Evolutionary conservation across 2,888 invertebrate species (phyloP).

Genomic region (Drosophila anomalipes): DNA sequence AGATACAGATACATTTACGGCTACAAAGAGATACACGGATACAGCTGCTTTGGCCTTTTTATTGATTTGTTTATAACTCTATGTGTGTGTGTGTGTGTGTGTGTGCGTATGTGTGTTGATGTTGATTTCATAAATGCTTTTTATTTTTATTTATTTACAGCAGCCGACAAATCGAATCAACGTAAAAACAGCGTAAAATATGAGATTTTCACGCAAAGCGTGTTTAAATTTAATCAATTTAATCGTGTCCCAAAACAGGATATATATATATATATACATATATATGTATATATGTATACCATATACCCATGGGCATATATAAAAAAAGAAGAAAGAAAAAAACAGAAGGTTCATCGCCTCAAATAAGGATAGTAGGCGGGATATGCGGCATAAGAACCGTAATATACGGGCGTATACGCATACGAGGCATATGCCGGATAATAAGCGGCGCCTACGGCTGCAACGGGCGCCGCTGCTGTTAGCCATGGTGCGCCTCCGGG

Average conservation of each 20-base stretch:
- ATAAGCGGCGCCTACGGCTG: slow-evolving; percentile 53
- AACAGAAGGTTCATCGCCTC: slow-evolving; percentile 55
- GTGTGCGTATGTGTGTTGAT: slow-evolving; percentile 36
- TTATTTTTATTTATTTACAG: slow-evolving; percentile 55
- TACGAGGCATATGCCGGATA: slow-evolving; percentile 74
- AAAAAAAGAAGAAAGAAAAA: slow-evolving; percentile 10
- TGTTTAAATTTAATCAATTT: slow-evolving; percentile 54
- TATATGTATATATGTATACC: not conserved
- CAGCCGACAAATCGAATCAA: slow-evolving; percentile 59
- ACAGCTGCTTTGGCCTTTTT: slow-evolving; percentile 47
- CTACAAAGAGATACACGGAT: slow-evolving; percentile 30
- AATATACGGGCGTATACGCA: slow-evolving; percentile 69
- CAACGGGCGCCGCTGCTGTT: slow-evolving; percentile 29
- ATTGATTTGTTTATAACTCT: slow-evolving; percentile 70
- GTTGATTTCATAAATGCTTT: slow-evolving; percentile 70
- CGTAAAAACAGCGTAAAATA: slow-evolving; percentile 40
- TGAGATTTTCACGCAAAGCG: slow-evolving; percentile 38
- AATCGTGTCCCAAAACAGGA: slow-evolving; percentile 11
- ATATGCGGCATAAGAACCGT: slow-evolving; percentile 73
- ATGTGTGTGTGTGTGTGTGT: slow-evolving; percentile 13
- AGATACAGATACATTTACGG: slow-evolving; percentile 14
- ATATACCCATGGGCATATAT: not conserved
- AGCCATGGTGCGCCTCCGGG: slow-evolving; percentile 54
- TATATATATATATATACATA: slow-evolving; percentile 1
- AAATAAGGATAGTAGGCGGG: slow-evolving; percentile 70